Evolutionary conservation across 2,113 vertebrate species (phyloP).

Genomic region (Gymnogyps californianus): DNA sequence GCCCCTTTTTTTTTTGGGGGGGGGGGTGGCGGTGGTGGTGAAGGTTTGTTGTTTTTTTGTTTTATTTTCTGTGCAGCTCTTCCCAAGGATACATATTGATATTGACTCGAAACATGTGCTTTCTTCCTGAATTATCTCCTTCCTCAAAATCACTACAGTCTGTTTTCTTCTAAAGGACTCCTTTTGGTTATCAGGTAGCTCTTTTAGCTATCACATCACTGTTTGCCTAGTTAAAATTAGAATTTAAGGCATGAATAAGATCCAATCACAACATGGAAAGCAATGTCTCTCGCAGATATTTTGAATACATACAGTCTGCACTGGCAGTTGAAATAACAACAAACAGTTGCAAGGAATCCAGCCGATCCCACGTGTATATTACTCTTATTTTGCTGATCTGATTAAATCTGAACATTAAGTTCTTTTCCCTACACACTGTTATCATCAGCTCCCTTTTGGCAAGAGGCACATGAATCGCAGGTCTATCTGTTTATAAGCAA

Average conservation of each 20-base stretch:
- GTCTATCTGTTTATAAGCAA: neutral
- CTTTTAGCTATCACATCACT: neutral
- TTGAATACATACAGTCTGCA: neutral
- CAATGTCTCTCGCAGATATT: neutral
- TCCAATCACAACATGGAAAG: neutral
- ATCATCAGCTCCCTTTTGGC: neutral
- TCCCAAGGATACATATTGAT: neutral
- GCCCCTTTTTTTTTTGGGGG: neutral
- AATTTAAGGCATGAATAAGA: neutral
- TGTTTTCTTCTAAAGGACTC: neutral
- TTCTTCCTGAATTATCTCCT: neutral
- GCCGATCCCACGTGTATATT: neutral
- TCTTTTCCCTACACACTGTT: neutral
- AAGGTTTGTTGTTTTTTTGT: neutral
- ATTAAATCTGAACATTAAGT: slow-evolving; percentile 43
- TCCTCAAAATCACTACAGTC: neutral
- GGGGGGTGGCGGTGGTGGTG: too few relatives aligned
- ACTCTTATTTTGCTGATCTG: neutral
- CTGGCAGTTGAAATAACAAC: neutral
- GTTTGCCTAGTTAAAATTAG: neutral
- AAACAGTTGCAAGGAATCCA: neutral
- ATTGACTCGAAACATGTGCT: accelerated
- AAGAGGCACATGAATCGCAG: neutral
- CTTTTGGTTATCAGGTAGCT: neutral
- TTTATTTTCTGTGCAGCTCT: neutral